These are phyloP conservation scores for Lypha dubia DNA, from an alignment of 2,888 invertebrate genomes.

Conservation along the genomic window DNA sequence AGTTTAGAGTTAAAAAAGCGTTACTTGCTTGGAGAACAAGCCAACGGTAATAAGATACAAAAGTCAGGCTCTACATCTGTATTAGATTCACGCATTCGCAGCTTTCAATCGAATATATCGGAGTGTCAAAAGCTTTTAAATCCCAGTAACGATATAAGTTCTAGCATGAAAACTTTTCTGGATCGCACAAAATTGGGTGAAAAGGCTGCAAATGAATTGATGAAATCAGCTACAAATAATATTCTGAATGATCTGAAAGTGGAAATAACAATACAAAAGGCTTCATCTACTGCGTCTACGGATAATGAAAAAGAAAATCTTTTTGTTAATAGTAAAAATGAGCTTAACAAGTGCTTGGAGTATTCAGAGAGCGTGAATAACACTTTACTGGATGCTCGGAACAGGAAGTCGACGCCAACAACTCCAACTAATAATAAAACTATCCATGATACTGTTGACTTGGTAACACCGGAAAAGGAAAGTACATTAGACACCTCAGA, in stretches of 20 bases:
- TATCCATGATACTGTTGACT: conserved; percentile 82
- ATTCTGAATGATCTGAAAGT: conserved; percentile 81
- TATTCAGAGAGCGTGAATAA: conserved; percentile 82
- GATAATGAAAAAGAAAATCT: conserved; percentile 83
- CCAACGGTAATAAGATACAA: conserved; percentile 87
- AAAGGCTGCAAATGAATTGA: conserved; percentile 76
- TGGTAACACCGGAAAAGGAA: conserved; percentile 81
- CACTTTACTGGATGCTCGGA: conserved; percentile 79
- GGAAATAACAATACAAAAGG: conserved; percentile 81
- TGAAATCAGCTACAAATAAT: conserved; percentile 78
- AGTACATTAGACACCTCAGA: conserved; percentile 74
- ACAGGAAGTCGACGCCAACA: conserved; percentile 76
- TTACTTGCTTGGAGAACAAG: conserved; percentile 90
- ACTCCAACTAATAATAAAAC: conserved; percentile 79
- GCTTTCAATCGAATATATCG: conserved; percentile 92
- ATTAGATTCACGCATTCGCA: conserved; percentile 92
- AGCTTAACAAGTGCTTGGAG: conserved; percentile 82
- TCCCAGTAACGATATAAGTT: conserved; percentile 88
- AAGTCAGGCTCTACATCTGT: conserved; percentile 93
- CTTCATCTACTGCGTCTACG: conserved; percentile 78
- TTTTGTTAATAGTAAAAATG: conserved; percentile 82
- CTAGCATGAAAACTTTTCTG: conserved; percentile 88
- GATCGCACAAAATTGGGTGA: conserved; percentile 82
- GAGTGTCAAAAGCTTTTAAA: conserved; percentile 94
- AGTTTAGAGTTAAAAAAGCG: conserved; percentile 93